Evolutionary conservation across 1,140 invertebrate genomes (phyloP).

Genomic region (Drosophila tsacasi): DNA sequence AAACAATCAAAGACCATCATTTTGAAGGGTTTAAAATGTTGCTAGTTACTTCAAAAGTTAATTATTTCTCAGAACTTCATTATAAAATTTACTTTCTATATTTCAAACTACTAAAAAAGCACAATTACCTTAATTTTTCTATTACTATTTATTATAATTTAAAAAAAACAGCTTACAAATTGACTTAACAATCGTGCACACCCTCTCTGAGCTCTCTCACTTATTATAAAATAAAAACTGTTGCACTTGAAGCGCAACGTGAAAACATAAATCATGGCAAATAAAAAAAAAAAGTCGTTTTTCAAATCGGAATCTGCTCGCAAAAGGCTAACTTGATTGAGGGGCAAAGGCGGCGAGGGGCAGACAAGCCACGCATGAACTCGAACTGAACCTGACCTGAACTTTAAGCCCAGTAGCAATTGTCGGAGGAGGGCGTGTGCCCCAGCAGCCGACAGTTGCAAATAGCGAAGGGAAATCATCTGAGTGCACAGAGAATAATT

Average conservation of each 20-base stretch:
- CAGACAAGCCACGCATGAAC: constrained; percentile 50
- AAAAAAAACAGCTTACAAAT: not conserved
- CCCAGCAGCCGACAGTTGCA: constrained; percentile 25
- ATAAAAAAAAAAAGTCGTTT: constrained; percentile 43
- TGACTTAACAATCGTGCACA: not conserved
- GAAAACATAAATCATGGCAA: constrained; percentile 71
- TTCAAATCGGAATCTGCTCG: constrained; percentile 33
- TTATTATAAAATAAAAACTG: constrained; percentile 28
- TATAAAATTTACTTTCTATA: not conserved
- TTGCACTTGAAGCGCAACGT: constrained; percentile 67
- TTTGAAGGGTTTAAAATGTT: not conserved
- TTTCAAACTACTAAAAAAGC: not conserved
- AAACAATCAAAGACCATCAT: too few relatives aligned
- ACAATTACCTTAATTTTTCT: not conserved
- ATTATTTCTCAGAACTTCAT: not conserved
- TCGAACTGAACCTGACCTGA: constrained; percentile 45
- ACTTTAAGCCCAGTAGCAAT: constrained; percentile 67
- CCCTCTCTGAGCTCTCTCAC: not conserved
- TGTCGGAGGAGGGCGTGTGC: constrained; percentile 48
- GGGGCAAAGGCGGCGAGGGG: not conserved
- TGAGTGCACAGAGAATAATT: constrained; percentile 20
- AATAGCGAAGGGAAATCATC: constrained; percentile 56
- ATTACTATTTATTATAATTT: not conserved
- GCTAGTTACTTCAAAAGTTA: not conserved
- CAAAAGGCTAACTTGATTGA: constrained; percentile 40